phyloP scores from a whole-genome alignment of 2,113 vertebrate species.

The Amia ocellicauda region DNA sequence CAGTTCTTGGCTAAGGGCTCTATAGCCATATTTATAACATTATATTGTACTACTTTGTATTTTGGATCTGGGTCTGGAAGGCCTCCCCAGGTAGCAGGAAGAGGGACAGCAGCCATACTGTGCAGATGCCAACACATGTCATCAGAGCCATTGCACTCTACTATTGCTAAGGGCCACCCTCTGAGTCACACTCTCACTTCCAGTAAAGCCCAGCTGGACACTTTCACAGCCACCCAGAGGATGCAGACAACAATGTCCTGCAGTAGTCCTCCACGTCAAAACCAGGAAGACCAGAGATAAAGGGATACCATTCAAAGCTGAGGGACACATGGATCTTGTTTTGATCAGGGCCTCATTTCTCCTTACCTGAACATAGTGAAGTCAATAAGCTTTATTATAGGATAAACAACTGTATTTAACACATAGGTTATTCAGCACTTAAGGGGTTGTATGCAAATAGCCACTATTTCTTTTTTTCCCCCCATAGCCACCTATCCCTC shows the following conservation, averaged over 20 bases:
- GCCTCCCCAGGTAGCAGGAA: background rate
- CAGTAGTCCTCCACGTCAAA: background rate
- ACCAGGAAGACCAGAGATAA: background rate
- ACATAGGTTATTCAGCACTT: too few species aligned
- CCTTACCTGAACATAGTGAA: too few species aligned
- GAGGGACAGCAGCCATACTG: background rate
- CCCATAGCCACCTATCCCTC: too few species aligned
- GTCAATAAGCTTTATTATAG: too few species aligned
- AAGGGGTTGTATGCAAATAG: too few species aligned
- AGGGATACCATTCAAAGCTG: background rate
- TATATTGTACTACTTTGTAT: too few species aligned
- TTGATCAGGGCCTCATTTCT: too few species aligned
- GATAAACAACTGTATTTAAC: too few species aligned
- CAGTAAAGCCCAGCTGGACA: background rate
- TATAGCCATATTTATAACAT: too few species aligned
- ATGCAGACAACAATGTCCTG: background rate
- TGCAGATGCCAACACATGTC: background rate
- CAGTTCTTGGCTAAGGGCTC: too few species aligned
- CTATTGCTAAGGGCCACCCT: background rate
- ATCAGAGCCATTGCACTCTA: background rate
- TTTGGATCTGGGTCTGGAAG: background rate
- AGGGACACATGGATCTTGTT: background rate
- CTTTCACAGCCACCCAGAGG: background rate
- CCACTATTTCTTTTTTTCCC: too few species aligned
- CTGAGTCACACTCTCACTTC: constrained; percentile 7